A percentile compares a stretch with the other conserved stretches of the same genome.
Evolutionary conservation across 2,113 vertebrate species (phyloP).

Genomic region (Dipodomys spectabilis): DNA sequence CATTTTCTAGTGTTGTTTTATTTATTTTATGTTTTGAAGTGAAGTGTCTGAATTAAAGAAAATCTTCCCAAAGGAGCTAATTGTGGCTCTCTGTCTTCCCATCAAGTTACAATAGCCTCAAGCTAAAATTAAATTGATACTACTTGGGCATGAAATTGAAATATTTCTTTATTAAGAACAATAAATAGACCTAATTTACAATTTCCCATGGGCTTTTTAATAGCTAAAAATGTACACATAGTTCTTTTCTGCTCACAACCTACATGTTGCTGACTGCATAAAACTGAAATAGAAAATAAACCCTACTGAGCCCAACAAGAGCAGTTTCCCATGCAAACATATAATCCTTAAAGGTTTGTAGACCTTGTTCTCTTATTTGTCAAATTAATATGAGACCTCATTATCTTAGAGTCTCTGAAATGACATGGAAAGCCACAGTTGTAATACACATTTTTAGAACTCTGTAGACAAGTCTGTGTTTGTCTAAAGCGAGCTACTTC

Average conservation of each 20-base stretch:
- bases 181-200: slow-evolving; percentile 44
- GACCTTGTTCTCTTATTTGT: background rate
- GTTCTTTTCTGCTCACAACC: background rate
- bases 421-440: background rate
- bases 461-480: background rate
- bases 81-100: slow-evolving; percentile 25
- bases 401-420: background rate
- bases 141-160: slow-evolving; percentile 23
- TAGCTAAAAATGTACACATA: slow-evolving; percentile 22
- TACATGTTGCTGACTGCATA: no score
- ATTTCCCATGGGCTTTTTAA: background rate
- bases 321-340: rapidly evolving
- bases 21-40: background rate
- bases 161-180: slow-evolving; percentile 1
- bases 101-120: slow-evolving; percentile 47
- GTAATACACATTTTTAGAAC: background rate
- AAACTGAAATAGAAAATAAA: background rate
- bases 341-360: background rate
- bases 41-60: background rate
- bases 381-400: background rate
- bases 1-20: background rate
- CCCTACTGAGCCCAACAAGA: rapidly evolving
- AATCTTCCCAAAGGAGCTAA: slow-evolving; percentile 27
- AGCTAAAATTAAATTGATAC: slow-evolving; percentile 52
- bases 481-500: background rate